Base-by-base conservation (phyloP, 2,888 invertebrate genomes). In the Troides helena region DNA sequence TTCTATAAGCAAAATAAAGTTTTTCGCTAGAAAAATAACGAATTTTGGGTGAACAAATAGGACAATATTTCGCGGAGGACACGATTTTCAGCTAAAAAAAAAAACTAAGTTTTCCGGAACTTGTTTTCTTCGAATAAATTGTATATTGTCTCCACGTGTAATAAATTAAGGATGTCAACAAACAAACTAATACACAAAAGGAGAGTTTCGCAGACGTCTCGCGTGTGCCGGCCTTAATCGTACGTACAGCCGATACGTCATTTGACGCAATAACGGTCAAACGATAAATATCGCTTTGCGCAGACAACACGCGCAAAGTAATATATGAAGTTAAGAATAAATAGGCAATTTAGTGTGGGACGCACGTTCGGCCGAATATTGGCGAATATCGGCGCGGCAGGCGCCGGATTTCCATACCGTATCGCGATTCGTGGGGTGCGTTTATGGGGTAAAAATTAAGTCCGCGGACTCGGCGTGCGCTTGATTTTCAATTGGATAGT, bases 261-360 rank as follows among this genome's bases (percentile, higher is more conserved):
- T 92, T 90, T 83, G 88, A 87, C 85, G 92, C 89, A 92, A 91
- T 92, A 92, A 92, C 89, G 90, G 92, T 87, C 90, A 88, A 89
- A 89, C 91, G 85, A 92, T 92, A 92, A 92, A 92, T 92, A 92
- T 90, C 86, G 88, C 87, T 92, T 92, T 91, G 90, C 89, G 86
- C 90, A 92, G 92, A 92, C 92, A 92, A 91, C 92, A 90, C 86
- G 88, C 91, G 89, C 88, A 91, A 90, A 91, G 92, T 93, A 93
- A 93, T 93, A 92, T 93, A 93, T 93, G 93, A 93, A 92, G 92
- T 93, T 89, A 91, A 90, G 93, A 92, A 93, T 93, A 93, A 93
- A 93, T 92, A 93, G 93, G 92, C 93, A 89, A 92, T 93, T 93
- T 91, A 88, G 89, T 87, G 84, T 83, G 86, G 84, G 83, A 81